Evolutionary conservation across 2,797 vertebrate species (phyloP).

Genomic region (Acanthurus leucopareius): DNA sequence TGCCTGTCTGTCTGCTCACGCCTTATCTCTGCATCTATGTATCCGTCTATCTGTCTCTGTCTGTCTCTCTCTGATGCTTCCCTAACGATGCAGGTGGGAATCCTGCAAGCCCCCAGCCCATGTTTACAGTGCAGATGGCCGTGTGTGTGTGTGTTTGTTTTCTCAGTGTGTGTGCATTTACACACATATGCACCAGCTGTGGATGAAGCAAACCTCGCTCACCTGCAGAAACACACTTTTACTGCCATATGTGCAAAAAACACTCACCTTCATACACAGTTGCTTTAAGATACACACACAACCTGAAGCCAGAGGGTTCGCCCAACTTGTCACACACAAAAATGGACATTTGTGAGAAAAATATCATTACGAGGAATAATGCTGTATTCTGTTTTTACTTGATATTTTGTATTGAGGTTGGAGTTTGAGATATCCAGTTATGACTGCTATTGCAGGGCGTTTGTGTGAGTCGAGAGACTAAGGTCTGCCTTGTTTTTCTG

Average conservation of each 20-base stretch:
- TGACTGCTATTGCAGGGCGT: background rate
- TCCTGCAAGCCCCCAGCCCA: constrained; percentile 24
- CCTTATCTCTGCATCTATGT: constrained; percentile 25
- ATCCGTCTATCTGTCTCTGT: constrained; percentile 21
- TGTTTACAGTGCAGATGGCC: constrained; percentile 40
- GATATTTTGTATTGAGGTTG: too few relatives aligned
- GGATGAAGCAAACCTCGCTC: constrained; percentile 41
- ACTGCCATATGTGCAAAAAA: constrained; percentile 25
- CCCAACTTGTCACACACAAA: background rate
- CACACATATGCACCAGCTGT: constrained; percentile 3
- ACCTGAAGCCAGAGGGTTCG: background rate
- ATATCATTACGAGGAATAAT: background rate
- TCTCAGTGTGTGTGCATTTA: constrained; percentile 8
- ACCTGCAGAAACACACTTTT: constrained; percentile 37
- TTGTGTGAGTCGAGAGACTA: background rate
- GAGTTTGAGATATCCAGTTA: background rate
- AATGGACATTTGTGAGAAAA: background rate
- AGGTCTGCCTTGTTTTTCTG: constrained; percentile 5
- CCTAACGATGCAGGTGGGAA: constrained; percentile 55
- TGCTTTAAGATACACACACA: constrained; percentile 17
- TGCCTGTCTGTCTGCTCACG: constrained; percentile 13
- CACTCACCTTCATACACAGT: constrained; percentile 6
- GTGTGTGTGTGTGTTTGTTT: constrained; percentile 17
- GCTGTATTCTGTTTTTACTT: background rate
- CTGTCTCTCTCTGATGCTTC: constrained; percentile 38